Conservation (phyloP, 2,113 vertebrate species). For the Coptodon rendalli region DNA sequence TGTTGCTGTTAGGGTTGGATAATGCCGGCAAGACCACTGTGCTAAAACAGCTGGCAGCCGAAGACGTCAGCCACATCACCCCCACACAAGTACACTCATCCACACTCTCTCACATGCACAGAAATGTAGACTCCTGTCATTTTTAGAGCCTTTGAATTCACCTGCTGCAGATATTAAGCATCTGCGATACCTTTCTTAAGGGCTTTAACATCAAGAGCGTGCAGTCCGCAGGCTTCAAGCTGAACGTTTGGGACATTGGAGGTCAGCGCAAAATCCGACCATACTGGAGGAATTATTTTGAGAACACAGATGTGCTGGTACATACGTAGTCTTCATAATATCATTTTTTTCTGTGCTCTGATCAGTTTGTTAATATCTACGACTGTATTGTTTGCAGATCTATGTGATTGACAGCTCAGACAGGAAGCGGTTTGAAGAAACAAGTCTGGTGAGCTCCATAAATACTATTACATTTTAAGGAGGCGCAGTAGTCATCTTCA, state of each 20-base stretch:
- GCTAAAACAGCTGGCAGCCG: constrained; percentile 89
- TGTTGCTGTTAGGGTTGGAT: constrained; percentile 90
- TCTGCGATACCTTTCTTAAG: constrained; percentile 51
- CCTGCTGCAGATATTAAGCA: neutral
- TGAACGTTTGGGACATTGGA: constrained; percentile 95
- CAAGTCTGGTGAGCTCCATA: constrained; percentile 49
- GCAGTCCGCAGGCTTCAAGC: constrained; percentile 89
- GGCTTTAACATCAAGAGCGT: constrained; percentile 96
- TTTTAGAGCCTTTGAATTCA: neutral
- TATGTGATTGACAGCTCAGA: constrained; percentile 76
- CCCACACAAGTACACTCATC: constrained; percentile 81
- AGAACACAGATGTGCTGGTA: constrained; percentile 94
- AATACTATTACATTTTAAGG: neutral
- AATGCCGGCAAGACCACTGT: constrained; percentile 92
- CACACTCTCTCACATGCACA: neutral
- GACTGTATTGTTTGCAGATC: constrained; percentile 49
- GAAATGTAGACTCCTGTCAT: neutral
- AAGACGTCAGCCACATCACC: constrained; percentile 92
- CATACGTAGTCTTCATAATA: neutral
- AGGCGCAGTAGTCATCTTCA: neutral
- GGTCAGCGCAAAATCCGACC: constrained; percentile 93
- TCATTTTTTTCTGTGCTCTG: neutral
- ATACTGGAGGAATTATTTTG: constrained; percentile 96
- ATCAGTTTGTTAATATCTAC: neutral
- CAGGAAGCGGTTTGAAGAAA: constrained; percentile 69